Conservation (phyloP, 1,140 invertebrate genomes). For the Sitophilus oryzae region DNA sequence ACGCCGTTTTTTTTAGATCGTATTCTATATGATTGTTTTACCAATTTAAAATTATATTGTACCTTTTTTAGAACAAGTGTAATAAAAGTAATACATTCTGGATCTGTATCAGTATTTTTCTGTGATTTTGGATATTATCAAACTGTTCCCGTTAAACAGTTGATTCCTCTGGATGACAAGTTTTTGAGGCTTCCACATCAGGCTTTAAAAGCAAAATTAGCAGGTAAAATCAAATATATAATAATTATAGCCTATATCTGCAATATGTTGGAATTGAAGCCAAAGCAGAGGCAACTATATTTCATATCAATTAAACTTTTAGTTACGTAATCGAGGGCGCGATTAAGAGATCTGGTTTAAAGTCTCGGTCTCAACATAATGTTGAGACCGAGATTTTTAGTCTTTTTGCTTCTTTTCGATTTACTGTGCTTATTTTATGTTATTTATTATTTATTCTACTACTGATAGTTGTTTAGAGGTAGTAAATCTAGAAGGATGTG, state of each 20-base stretch:
- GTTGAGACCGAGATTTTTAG: background rate
- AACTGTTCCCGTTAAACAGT: conserved; percentile 41
- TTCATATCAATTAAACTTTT: too few relatives aligned
- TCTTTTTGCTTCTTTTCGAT: background rate
- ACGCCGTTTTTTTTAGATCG: background rate
- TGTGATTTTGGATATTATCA: conserved; percentile 52
- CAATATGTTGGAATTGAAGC: too few relatives aligned
- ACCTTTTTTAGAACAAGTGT: conserved; percentile 43
- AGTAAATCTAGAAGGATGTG: too few relatives aligned
- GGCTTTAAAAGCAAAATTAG: conserved; percentile 51
- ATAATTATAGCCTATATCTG: too few relatives aligned
- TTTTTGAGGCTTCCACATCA: conserved; percentile 52
- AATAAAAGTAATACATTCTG: conserved; percentile 44
- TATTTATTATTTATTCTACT: too few relatives aligned
- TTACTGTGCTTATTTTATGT: too few relatives aligned
- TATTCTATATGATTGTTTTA: background rate
- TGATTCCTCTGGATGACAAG: conserved; percentile 45
- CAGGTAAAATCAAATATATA: conserved; percentile 41
- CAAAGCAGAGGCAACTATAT: too few relatives aligned
- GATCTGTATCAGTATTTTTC: conserved; percentile 49
- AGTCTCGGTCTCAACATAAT: background rate
- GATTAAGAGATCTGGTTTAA: background rate
- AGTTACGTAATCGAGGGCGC: too few relatives aligned
- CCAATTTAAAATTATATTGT: conserved; percentile 11
- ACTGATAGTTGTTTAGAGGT: too few relatives aligned